Evolutionary conservation across 2,113 vertebrate genomes (phyloP).

Genomic region (Clarias batrachus): DNA sequence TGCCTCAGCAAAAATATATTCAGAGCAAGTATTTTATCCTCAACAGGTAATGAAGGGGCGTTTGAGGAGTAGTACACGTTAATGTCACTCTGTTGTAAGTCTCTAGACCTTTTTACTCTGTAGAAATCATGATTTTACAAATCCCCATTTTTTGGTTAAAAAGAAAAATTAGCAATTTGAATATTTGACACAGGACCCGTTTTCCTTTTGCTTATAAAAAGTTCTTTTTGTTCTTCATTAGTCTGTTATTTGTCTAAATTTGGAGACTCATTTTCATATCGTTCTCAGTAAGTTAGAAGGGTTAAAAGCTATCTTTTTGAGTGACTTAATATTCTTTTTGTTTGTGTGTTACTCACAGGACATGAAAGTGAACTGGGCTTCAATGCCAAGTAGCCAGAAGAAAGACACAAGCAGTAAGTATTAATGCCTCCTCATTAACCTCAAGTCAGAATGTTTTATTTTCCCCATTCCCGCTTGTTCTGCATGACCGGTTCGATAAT

Average conservation of each 20-base stretch:
- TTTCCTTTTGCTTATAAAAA: slow-evolving; percentile 7
- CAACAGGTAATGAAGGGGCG: slow-evolving; percentile 81
- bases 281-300: slow-evolving; percentile 2
- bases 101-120: slow-evolving; percentile 73
- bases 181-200: not conserved
- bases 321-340: slow-evolving; percentile 53
- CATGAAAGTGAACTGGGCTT: slow-evolving; percentile 99
- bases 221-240: not conserved
- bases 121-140: slow-evolving; percentile 42
- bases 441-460: not conserved
- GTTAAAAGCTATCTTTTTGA: slow-evolving; percentile 43
- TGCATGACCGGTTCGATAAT: not conserved
- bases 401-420: slow-evolving; percentile 99
- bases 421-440: not conserved
- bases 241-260: slow-evolving; percentile 29
- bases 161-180: not conserved
- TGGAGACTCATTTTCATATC: slow-evolving; percentile 34
- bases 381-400: slow-evolving; percentile 98
- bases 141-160: slow-evolving; percentile 9
- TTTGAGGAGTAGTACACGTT: slow-evolving; percentile 82
- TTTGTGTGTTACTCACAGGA: slow-evolving; percentile 76
- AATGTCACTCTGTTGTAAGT: slow-evolving; percentile 82
- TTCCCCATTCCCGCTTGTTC: not conserved
- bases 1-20: slow-evolving; percentile 55
- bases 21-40: slow-evolving; percentile 81